A percentile compares a stretch with the other conserved stretches of the same genome.
Evolutionary conservation across 2,888 invertebrate species (phyloP).

Genomic region (Pharmacophagus antenor): DNA sequence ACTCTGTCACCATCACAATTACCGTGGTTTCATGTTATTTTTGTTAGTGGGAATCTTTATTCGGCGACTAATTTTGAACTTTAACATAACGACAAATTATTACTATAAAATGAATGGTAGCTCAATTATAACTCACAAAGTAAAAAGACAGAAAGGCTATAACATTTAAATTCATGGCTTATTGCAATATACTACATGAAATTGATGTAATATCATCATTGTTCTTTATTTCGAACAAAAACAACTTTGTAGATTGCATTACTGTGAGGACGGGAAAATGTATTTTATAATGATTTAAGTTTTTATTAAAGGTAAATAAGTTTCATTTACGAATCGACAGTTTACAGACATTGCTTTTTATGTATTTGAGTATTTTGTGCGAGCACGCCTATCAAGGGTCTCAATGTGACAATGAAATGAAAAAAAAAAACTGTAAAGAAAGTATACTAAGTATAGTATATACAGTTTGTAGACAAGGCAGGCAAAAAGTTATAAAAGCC

Average conservation of each 20-base stretch:
- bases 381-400: too few relatives aligned
- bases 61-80: background rate
- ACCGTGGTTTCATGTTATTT: too few relatives aligned
- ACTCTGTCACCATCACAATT: too few relatives aligned
- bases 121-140: constrained; percentile 6
- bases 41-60: background rate
- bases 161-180: constrained; percentile 30
- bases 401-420: too few relatives aligned
- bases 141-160: constrained; percentile 19
- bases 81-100: constrained; percentile 4
- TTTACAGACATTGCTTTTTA: too few relatives aligned
- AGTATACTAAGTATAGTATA: too few relatives aligned
- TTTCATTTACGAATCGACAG: background rate
- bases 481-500: too few relatives aligned
- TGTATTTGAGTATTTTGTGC: too few relatives aligned
- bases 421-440: too few relatives aligned
- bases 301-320: background rate
- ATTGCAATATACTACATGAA: constrained; percentile 27
- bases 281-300: background rate
- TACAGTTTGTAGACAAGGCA: too few relatives aligned
- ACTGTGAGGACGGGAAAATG: background rate
- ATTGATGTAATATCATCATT: constrained; percentile 15
- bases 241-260: background rate
- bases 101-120: constrained; percentile 4
- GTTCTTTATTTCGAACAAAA: constrained; percentile 14